A percentile compares a stretch with the other conserved stretches of the same genome.
Conservation (phyloP, 2,797 vertebrate species). For the Tarsius wallacei region DNA sequence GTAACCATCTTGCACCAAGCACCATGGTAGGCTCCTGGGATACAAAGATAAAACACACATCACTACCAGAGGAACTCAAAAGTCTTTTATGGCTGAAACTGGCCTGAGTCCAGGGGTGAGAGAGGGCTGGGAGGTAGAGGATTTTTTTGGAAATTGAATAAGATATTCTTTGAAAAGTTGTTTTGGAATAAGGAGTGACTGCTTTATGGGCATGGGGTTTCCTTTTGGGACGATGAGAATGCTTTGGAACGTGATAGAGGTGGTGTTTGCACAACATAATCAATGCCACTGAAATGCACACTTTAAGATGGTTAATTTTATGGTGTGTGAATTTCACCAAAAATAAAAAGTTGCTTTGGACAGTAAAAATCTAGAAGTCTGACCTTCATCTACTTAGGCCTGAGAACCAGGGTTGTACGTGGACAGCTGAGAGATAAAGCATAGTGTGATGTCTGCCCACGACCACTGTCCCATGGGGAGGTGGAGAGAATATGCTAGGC, state of each 20-base stretch:
- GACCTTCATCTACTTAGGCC: not conserved
- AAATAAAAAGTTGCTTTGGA: not conserved
- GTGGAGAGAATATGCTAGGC: not conserved
- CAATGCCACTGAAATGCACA: not conserved
- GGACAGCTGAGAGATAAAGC: not conserved
- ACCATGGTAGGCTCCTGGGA: not conserved
- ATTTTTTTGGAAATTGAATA: not conserved
- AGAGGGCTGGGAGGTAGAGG: not conserved
- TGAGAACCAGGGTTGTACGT: not conserved
- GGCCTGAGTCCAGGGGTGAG: not conserved
- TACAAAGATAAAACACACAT: not conserved
- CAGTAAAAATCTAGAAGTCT: not conserved
- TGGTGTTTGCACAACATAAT: rapidly evolving
- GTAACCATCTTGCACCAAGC: no score
- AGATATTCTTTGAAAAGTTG: not conserved
- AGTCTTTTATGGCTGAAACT: not conserved
- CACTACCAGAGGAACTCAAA: no score
- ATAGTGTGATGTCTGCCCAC: rapidly evolving
- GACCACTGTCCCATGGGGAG: not conserved
- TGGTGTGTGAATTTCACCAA: not conserved
- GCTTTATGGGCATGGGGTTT: not conserved
- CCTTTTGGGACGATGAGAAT: not conserved
- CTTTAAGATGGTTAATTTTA: not conserved
- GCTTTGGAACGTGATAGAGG: not conserved
- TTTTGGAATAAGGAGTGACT: not conserved